These are phyloP conservation scores for Ametastegia equiseti DNA, from an alignment of 2,888 invertebrate species.

Conservation along the genomic window DNA sequence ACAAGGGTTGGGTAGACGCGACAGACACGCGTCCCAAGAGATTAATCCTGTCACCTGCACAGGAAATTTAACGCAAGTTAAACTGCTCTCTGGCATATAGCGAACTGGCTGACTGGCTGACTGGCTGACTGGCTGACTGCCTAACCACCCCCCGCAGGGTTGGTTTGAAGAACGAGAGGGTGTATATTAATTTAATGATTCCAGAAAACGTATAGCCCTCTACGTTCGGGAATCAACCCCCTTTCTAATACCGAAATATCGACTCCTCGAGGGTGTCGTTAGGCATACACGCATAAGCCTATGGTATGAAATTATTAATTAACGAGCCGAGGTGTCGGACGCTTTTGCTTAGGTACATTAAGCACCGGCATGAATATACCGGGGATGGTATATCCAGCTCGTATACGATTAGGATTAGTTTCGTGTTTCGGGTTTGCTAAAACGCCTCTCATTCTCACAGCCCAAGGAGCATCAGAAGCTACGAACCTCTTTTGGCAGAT, in stretches of 20 bases:
- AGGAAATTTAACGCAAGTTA: constrained; percentile 21
- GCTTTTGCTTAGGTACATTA: too few species aligned
- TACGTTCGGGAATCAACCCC: background rate
- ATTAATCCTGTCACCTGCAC: constrained; percentile 32
- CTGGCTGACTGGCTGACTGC: background rate
- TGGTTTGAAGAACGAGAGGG: background rate
- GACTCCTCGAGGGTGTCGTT: background rate
- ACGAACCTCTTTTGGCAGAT: background rate
- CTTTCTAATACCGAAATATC: background rate
- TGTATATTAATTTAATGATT: constrained; percentile 20
- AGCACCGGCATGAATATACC: too few species aligned
- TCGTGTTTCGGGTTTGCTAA: background rate
- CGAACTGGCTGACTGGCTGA: background rate
- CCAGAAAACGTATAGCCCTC: background rate
- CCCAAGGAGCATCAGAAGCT: background rate
- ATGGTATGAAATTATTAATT: background rate
- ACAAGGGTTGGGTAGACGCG: too few species aligned
- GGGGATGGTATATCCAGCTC: background rate
- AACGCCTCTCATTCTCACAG: background rate
- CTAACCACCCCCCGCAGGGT: background rate
- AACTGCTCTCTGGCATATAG: background rate
- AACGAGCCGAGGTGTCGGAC: too few species aligned
- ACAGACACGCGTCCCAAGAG: constrained; percentile 23
- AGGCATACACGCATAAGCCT: background rate
- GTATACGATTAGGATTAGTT: background rate